Evolutionary conservation across 37 sponge, comb jelly and placozoan species (phyloP).

Genomic region (Geodia barretti): DNA sequence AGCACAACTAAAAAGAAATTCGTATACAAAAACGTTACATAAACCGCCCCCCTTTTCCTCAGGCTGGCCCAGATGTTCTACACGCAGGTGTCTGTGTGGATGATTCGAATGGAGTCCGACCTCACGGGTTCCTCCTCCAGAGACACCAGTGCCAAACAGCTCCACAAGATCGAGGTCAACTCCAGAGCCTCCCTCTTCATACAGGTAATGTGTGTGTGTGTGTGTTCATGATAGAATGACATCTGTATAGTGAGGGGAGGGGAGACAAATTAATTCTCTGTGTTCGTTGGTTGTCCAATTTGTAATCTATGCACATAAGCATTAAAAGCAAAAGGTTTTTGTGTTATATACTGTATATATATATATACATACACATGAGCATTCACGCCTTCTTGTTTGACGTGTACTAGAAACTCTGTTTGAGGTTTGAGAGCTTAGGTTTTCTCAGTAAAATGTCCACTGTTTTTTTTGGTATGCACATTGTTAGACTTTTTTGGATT

Average conservation of each 20-base stretch:
- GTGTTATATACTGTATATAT: no score
- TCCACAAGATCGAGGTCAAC: conserved; percentile 23
- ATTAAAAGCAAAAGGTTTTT: no score
- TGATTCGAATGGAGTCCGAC: conserved; percentile 85
- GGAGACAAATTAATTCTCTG: neutral
- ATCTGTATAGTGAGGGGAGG: neutral
- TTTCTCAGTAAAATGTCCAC: neutral
- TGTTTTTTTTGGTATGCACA: neutral
- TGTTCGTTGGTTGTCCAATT: neutral
- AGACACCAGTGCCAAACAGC: conserved; percentile 8
- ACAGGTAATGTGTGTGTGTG: conserved; percentile 4
- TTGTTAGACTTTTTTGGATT: neutral
- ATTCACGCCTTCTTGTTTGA: no score
- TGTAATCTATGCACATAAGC: no score
- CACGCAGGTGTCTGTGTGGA: conserved; percentile 75
- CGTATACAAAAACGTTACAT: no score
- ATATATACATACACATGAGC: no score
- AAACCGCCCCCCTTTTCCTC: neutral
- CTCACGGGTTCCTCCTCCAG: neutral
- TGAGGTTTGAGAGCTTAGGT: no score
- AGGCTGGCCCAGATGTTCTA: conserved; percentile 70
- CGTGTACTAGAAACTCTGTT: no score
- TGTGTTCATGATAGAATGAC: neutral
- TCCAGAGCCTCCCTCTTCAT: conserved; percentile 31
- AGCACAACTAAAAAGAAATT: no score